Conservation (phyloP, 2,888 invertebrate genomes). For the Molorchus minor region DNA sequence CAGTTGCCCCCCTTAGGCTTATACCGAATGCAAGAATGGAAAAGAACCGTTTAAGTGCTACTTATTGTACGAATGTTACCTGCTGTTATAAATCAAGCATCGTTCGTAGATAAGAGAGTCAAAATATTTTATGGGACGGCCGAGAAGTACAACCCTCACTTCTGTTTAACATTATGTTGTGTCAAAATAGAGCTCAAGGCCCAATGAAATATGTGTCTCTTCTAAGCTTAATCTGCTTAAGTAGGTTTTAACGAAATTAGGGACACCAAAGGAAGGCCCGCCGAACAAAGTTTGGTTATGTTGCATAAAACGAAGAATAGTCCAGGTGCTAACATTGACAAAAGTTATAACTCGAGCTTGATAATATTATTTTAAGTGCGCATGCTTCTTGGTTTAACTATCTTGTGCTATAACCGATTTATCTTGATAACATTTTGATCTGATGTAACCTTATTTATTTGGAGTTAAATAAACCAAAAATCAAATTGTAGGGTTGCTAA, state of each 20-base stretch:
- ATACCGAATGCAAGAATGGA: conserved; percentile 12
- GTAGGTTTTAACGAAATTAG: conserved; percentile 28
- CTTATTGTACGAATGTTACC: conserved; percentile 19
- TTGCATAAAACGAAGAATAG: background rate
- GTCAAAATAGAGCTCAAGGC: conserved; percentile 44
- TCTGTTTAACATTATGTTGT: conserved; percentile 46
- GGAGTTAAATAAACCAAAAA: no score
- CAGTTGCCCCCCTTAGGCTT: background rate
- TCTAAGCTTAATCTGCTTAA: conserved; percentile 20
- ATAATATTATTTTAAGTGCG: no score
- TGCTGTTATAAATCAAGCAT: conserved; percentile 30
- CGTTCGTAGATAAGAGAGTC: conserved; percentile 36
- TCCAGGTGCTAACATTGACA: background rate
- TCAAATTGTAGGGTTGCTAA: no score
- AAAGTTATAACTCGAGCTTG: background rate
- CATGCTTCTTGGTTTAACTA: no score
- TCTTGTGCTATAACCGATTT: no score
- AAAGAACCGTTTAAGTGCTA: conserved; percentile 17
- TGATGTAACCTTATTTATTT: no score
- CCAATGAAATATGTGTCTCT: conserved; percentile 38
- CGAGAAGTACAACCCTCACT: conserved; percentile 42
- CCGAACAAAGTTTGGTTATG: background rate
- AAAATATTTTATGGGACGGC: conserved; percentile 40
- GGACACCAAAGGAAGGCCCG: conserved; percentile 18
- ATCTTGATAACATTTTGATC: no score